Base-by-base conservation (phyloP, 2,888 invertebrate species). In the Tanytarsus gracilentus region DNA sequence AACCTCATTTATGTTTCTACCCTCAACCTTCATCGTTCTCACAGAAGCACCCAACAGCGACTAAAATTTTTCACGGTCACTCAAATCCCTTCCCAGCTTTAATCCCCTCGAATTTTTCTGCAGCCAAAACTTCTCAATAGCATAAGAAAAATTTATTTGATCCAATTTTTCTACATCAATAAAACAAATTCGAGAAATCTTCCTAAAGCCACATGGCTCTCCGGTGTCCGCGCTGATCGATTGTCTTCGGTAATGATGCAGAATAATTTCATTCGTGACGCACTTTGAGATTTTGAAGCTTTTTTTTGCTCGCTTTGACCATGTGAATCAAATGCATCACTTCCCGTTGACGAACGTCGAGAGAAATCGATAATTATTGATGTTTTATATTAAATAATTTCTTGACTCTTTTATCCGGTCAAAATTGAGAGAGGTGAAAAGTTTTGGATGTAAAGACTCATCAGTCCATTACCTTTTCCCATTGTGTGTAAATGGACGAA, bases 171-270 rank as follows among this genome's bases (percentile, higher is more conserved):
- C 3, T 11, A 5, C 33, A 33, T 9, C 6, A 33, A 33, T n/a
- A n/a, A n/a, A n/a, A n/a, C n/a, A 33, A 33, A 33, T 33, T n/a
- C 9, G n/a, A 33, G n/a, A 33, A 33, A 11, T 33, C 33, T 11
- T 33, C 33, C n/a, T 5, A 33, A n/a, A n/a, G n/a, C n/a, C n/a
- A n/a, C n/a, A n/a, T n/a, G n/a, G n/a, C n/a, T n/a, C n/a, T n/a
- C n/a, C n/a, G n/a, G n/a, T n/a, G 6, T n/a, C 21, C 40, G 5
- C 11, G 21, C 21, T 16, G 16, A 50, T 50, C 50, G 50, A 50
- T 50, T 27, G 50, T 50, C 29, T 27, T 21, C 16, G n/a, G 4
- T 50, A 50, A 50, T 26, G 50, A 50, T 50, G 50, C 50, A 23
- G 50, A 27, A 50, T 21, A 50, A 50, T 50, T 11, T 14, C 9